Conservation (phyloP, 2,113 vertebrate genomes). For the Malurus alboscapulatus region DNA sequence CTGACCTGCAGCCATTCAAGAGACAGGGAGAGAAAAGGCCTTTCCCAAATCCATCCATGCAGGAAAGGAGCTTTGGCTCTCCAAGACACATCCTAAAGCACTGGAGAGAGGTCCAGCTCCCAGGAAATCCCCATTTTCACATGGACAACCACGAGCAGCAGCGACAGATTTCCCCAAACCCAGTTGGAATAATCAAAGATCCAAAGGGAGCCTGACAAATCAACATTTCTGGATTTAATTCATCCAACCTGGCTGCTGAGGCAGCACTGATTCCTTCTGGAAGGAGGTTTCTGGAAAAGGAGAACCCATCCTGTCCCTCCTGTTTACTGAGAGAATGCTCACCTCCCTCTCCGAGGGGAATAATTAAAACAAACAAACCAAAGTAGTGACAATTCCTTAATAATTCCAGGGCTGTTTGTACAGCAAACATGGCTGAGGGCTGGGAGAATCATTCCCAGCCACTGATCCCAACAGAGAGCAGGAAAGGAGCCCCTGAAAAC, state of each 20-base stretch:
- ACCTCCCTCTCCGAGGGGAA: not conserved
- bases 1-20: not conserved
- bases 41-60: not conserved
- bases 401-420: not conserved
- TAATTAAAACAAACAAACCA: not conserved
- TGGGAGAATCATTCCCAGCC: not conserved
- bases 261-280: not conserved
- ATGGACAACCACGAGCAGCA: not conserved
- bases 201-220: not conserved
- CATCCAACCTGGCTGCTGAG: not conserved
- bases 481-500: too few relatives aligned
- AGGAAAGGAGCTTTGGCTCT: not conserved
- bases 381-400: not conserved
- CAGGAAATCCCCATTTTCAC: not conserved
- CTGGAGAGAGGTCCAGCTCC: not conserved
- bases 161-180: not conserved
- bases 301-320: not conserved
- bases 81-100: fast-evolving
- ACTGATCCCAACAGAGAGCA: not conserved
- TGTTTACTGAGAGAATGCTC: not conserved
- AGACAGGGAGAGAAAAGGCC: not conserved
- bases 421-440: not conserved
- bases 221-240: not conserved
- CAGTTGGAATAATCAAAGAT: not conserved
- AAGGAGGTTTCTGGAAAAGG: not conserved